These are phyloP conservation scores for Apomyelois bistriatella DNA, from an alignment of 2,888 invertebrate species.

Conservation along the genomic window DNA sequence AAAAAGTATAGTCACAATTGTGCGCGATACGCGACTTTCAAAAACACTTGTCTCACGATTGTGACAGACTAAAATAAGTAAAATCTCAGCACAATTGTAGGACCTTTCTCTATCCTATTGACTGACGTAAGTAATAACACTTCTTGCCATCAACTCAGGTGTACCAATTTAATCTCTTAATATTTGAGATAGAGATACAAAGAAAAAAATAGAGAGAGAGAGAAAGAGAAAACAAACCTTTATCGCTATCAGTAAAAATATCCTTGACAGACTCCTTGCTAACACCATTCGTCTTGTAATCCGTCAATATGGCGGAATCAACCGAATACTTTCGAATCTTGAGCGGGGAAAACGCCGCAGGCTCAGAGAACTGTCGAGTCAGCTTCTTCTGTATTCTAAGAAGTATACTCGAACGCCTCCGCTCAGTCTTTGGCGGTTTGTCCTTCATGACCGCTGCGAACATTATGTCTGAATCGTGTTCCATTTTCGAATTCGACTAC, in stretches of 20 bases:
- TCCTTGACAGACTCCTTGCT: constrained; percentile 35
- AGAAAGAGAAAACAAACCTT: constrained; percentile 40
- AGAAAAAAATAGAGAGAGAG: no score
- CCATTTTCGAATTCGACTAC: constrained; percentile 33
- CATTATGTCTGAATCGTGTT: constrained; percentile 40
- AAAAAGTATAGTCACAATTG: no score
- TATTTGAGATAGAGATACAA: no score
- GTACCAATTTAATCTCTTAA: no score
- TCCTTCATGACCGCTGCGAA: constrained; percentile 43
- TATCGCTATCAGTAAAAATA: constrained; percentile 35
- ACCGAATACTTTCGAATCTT: constrained; percentile 50
- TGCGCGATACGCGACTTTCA: no score
- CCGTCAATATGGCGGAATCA: constrained; percentile 58
- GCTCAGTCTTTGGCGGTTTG: constrained; percentile 39
- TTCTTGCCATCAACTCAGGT: no score
- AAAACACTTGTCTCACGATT: no score
- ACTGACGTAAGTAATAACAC: no score
- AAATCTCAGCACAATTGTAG: no score
- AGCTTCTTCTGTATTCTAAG: constrained; percentile 60
- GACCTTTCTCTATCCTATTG: no score
- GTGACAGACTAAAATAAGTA: no score
- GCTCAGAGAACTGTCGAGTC: constrained; percentile 56
- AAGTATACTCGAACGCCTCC: constrained; percentile 63
- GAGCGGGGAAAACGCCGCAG: constrained; percentile 35
- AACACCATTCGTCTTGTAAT: constrained; percentile 40